Conservation (phyloP, 2,797 vertebrate genomes). For the Sylvia borin region DNA sequence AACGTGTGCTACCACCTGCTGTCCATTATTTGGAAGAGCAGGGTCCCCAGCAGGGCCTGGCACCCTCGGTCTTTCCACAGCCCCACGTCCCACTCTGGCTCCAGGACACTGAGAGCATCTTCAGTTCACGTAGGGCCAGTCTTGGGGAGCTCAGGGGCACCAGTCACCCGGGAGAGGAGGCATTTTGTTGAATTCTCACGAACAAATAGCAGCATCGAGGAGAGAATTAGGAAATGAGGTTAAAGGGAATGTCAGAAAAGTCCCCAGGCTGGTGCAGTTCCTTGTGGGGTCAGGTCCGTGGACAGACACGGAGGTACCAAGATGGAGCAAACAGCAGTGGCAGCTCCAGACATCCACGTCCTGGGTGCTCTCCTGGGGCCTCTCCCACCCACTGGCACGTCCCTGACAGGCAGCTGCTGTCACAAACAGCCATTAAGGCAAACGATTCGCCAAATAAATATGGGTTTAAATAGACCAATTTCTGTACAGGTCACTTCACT, state of each 20-base stretch:
- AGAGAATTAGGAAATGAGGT: not conserved
- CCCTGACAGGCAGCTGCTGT: not conserved
- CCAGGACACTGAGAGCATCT: not conserved
- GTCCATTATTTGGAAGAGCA: conserved; percentile 33
- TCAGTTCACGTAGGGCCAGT: not conserved
- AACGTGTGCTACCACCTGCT: conserved; percentile 64
- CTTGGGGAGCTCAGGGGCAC: not conserved
- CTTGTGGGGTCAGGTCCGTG: accelerated
- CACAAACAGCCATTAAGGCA: not conserved
- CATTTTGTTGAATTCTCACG: not conserved
- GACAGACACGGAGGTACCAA: accelerated
- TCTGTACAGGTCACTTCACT: not conserved
- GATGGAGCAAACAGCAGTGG: not conserved
- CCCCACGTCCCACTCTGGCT: not conserved
- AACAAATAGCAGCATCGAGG: not conserved
- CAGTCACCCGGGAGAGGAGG: not conserved
- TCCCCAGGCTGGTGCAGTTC: not conserved
- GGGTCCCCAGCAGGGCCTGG: not conserved
- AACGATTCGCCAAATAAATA: not conserved
- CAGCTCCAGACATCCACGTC: not conserved
- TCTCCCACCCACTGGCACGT: not conserved
- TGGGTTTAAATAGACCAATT: not conserved
- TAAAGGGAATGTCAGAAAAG: not conserved
- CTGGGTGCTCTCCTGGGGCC: not conserved
- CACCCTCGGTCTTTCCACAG: accelerated